phyloP scores from a whole-genome alignment of 2,888 invertebrate genomes.

The Brachynemurus nebulosus region DNA sequence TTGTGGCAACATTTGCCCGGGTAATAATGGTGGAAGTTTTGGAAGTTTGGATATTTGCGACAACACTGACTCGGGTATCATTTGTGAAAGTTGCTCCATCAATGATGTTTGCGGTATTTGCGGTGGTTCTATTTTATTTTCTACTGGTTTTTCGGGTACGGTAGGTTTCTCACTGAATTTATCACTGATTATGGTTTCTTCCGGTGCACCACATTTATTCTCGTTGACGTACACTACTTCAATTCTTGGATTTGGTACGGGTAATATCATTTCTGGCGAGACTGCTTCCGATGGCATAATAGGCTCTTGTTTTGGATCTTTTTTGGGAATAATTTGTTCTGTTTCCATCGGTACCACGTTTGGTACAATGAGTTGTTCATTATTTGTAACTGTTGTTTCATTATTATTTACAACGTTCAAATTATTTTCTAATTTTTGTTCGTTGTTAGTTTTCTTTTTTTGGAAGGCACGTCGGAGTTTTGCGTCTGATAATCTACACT shows the following conservation, averaged over 20 bases:
- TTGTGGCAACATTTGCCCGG: background rate
- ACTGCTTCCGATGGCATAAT: background rate
- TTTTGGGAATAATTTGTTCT: no score
- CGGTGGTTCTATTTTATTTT: no score
- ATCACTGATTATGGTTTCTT: background rate
- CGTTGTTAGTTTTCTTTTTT: background rate
- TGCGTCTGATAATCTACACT: constrained; percentile 4
- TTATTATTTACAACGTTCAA: background rate
- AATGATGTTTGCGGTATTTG: no score
- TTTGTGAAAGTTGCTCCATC: background rate
- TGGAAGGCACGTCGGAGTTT: constrained; percentile 1
- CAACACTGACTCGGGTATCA: no score
- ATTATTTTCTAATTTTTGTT: background rate
- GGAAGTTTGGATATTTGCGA: no score
- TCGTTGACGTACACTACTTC: no score
- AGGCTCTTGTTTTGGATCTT: no score
- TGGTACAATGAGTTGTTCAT: background rate
- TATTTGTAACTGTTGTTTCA: background rate
- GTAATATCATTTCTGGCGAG: background rate
- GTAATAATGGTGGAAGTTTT: no score
- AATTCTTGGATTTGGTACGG: background rate
- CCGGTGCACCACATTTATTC: background rate
- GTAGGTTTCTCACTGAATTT: no score
- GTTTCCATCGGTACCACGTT: background rate
- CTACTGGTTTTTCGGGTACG: no score